Evolutionary conservation across 2,888 invertebrate species (phyloP).

Genomic region (Athrips mouffetella): DNA sequence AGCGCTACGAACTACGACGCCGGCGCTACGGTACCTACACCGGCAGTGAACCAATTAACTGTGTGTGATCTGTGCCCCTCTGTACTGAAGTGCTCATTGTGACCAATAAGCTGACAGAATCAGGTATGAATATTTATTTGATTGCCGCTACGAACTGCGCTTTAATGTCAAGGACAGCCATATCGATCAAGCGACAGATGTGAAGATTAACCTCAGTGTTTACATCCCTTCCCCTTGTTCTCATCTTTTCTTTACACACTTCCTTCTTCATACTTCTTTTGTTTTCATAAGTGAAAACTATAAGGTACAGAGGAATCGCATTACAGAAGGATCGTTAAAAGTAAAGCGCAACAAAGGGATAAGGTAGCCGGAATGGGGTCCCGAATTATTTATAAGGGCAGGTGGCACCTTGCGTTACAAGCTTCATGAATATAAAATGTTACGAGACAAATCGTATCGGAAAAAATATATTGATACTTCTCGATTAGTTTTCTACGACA

Average conservation of each 20-base stretch:
- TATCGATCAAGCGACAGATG: conserved; percentile 61
- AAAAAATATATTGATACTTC: not conserved
- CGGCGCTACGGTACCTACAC: conserved; percentile 32
- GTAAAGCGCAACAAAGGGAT: conserved; percentile 53
- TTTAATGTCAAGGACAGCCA: conserved; percentile 71
- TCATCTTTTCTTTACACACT: not conserved
- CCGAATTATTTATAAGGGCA: conserved; percentile 64
- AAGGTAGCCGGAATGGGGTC: conserved; percentile 41
- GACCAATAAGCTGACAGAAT: conserved; percentile 51
- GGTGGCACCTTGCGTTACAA: conserved; percentile 48
- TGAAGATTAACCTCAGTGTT: conserved; percentile 18
- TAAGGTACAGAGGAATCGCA: conserved; percentile 19
- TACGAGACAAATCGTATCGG: conserved; percentile 17
- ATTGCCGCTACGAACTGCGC: conserved; percentile 37
- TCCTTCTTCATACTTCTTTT: not conserved
- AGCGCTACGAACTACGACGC: conserved; percentile 46
- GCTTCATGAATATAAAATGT: conserved; percentile 38
- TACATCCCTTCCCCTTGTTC: conserved; percentile 8
- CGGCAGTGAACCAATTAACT: conserved; percentile 39
- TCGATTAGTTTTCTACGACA: not conserved
- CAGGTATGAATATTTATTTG: conserved; percentile 38
- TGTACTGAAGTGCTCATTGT: conserved; percentile 3
- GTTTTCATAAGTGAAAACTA: not conserved
- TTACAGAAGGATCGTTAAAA: conserved; percentile 37
- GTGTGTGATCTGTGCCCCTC: conserved; percentile 1